Evolutionary conservation across 2,113 vertebrate genomes (phyloP), one percentile per base, ranked within the genome.

Genomic region (Orientallactaga bullata): DNA sequence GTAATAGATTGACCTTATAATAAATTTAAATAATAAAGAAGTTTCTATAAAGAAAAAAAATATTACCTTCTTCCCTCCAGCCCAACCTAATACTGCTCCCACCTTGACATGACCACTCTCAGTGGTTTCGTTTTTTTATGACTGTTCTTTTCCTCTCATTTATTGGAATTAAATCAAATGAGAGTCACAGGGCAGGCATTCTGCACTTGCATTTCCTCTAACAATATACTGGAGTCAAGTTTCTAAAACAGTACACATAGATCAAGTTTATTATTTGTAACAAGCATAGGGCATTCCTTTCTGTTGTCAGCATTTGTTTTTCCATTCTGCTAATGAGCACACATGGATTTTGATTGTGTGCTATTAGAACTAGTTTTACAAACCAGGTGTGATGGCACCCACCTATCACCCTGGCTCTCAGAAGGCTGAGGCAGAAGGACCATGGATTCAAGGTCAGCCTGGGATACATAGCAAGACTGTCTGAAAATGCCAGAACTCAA

Each of bases 151-250:
- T 51, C 18, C 80, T 88, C 74, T n/a, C 42, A 42, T 35, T n/a
- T 76, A 26, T 73, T 89, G 87, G 84, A 89, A 85, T 47, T n/a
- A n/a, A n/a, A n/a, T n/a, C 6, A 84, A 60, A 47, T 37, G 30
- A 80, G 30, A 91, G 74, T 88, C 68, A 60, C 84, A 61, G 1
- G 20, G 20, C 2, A 73, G 42, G 35, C 7, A 58, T 60, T 30
- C 32, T 35, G 79, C 10, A 80, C 37, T 61, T 71, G 60, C 30
- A 3, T 74, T 63, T 84, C 77, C 39, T 87, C 76, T 60, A 18
- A 68, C 17, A 42, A 26, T 17, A 60, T 18, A 26, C 15, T 23
- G 13, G 4, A 63, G 24, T 35, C 65, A 18, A 20, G 24, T 60
- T 82, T 86, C 47, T 78, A 23, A 17, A 47, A 5, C 0, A 74